phyloP scores from a whole-genome alignment of 2,113 vertebrate species.

The Synodontis membranacea region DNA sequence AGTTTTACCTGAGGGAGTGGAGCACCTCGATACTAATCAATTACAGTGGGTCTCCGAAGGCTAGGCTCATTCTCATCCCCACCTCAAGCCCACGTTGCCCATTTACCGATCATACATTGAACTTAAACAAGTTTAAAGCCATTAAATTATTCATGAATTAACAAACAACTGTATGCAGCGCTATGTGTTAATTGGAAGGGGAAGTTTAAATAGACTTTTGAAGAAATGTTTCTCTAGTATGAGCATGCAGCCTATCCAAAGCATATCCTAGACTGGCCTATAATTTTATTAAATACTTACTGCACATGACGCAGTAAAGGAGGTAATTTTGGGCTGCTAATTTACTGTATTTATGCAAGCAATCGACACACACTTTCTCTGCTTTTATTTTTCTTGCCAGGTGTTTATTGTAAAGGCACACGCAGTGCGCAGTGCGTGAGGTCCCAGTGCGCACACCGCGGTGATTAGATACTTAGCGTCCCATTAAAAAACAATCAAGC shows the following conservation, averaged over 20 bases:
- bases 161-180: neutral
- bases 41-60: slow-evolving; percentile 52
- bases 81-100: slow-evolving; percentile 33
- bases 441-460: slow-evolving; percentile 32
- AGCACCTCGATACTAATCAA: slow-evolving; percentile 60
- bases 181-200: neutral
- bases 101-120: slow-evolving; percentile 31
- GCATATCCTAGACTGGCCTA: neutral
- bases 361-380: neutral
- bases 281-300: neutral
- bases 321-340: neutral
- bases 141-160: slow-evolving; percentile 41
- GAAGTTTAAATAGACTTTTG: neutral
- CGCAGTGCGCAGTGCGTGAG: slow-evolving; percentile 23
- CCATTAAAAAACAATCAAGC: slow-evolving; percentile 51
- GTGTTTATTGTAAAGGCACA: slow-evolving; percentile 45
- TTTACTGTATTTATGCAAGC: neutral
- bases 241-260: neutral
- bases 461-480: slow-evolving; percentile 43
- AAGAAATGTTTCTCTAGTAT: neutral
- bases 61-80: slow-evolving; percentile 26
- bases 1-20: slow-evolving; percentile 58
- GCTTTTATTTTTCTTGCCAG: slow-evolving; percentile 17
- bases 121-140: slow-evolving; percentile 46
- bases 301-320: neutral